Evolutionary conservation across 2,113 vertebrate species (phyloP).

Genomic region (Cricetomys ansorgei): DNA sequence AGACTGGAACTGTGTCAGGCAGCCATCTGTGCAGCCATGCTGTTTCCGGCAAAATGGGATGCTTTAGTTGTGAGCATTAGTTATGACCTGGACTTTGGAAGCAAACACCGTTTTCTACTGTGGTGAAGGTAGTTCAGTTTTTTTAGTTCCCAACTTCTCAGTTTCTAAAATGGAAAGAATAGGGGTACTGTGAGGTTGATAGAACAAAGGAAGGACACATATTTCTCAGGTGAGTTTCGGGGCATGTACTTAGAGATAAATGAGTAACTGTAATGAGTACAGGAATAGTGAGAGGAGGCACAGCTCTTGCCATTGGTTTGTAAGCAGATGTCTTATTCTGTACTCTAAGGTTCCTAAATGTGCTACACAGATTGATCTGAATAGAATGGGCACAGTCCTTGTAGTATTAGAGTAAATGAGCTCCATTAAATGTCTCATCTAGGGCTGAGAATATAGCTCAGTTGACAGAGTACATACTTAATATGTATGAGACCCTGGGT

Average conservation of each 20-base stretch:
- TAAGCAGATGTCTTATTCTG: neutral
- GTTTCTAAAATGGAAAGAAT: neutral
- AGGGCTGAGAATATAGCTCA: neutral
- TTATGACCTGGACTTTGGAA: neutral
- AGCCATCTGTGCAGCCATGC: too few species aligned
- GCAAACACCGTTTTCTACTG: neutral
- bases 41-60: too few species aligned
- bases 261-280: neutral
- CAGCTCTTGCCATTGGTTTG: neutral
- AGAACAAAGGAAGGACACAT: neutral
- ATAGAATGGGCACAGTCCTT: neutral
- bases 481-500: neutral
- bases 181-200: neutral
- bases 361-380: neutral
- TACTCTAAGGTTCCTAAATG: neutral
- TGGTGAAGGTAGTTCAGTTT: neutral
- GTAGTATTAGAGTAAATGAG: neutral
- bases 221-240: neutral
- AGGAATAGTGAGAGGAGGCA: neutral
- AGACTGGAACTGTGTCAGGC: too few species aligned
- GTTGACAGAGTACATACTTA: neutral
- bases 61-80: neutral
- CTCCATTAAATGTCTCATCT: neutral
- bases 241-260: neutral
- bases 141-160: neutral